Evolutionary conservation across 1,140 invertebrate species (phyloP), one percentile per base, ranked within the genome.

Genomic region (Trachymyrmex cornetzi): DNA sequence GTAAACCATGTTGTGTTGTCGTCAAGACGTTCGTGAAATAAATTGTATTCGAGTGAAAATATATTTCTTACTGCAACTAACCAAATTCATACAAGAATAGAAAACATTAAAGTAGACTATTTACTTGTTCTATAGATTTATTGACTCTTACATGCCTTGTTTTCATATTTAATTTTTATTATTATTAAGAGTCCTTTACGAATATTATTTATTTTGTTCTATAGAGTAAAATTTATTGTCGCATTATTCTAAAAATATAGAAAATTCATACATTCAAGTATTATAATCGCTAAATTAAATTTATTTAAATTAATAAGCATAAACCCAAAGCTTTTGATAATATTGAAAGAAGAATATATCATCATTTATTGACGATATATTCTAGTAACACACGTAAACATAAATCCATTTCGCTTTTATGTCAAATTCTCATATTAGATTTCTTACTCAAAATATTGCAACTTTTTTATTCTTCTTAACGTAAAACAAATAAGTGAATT

Each of bases 41-140:
- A 74, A 34, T 57, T 30, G 34, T 53, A 77, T 88, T 77, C 55
- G 24, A 27, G n/a, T 63, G 34, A 88, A 87, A 82, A 75, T 84
- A 5, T 64, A 85, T 77, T 75, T 74, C 50, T 79, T 55, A 22
- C 9, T 59, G 44, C 30, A 16, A 3, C 50, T 61, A 24, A 24
- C 7, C 38, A 27, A 55, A 48, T 75, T 22, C n/a, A 7, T n/a
- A 12, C 6, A 5, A 48, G 24, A 74, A 48, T 48, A 24, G 22
- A 63, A 30, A 59, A 59, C 24, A 19, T 16, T 4, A 27, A 55
- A 30, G 7, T n/a, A n/a, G 14, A 4, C 30, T 55, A 57, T 14
- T 34, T 57, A 59, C 14, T 74, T 57, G 55, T 22, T 34, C n/a
- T 34, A 55, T 38, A 38, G 7, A 27, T n/a, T n/a, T n/a, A n/a